Percentiles rank a stretch among this genome's conserved stretches.
These are phyloP conservation scores for Agrochola macilenta DNA, from an alignment of 2,888 invertebrate genomes.

Conservation along the genomic window DNA sequence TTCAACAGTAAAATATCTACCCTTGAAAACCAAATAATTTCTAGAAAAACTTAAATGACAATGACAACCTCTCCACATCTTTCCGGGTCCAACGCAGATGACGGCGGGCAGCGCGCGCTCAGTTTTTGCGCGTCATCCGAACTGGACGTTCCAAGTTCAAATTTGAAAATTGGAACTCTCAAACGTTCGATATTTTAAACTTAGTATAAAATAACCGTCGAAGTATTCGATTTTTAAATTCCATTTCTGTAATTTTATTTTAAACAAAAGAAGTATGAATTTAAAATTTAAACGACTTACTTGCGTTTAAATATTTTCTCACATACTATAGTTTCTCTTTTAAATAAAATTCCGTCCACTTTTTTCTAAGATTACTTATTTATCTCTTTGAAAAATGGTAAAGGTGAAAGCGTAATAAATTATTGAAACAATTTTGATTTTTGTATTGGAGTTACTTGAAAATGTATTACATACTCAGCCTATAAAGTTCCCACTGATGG, in stretches of 20 bases:
- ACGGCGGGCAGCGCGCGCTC: slow-evolving; percentile 88
- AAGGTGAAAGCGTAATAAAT: not conserved
- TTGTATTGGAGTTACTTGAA: too few species aligned
- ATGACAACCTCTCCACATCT: slow-evolving; percentile 70
- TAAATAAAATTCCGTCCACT: not conserved
- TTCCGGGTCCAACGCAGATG: slow-evolving; percentile 81
- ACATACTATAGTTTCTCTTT: not conserved
- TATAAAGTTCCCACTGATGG: too few species aligned
- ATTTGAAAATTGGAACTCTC: slow-evolving; percentile 89
- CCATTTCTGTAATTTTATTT: slow-evolving; percentile 42
- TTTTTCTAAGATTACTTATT: not conserved
- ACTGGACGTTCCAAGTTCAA: slow-evolving; percentile 91
- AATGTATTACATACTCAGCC: too few species aligned
- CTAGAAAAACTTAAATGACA: not conserved
- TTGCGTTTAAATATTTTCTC: slow-evolving; percentile 27
- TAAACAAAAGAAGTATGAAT: slow-evolving; percentile 19
- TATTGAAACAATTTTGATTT: too few species aligned
- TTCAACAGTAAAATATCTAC: not conserved
- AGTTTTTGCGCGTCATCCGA: slow-evolving; percentile 89
- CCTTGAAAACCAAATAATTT: not conserved
- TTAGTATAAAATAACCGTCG: slow-evolving; percentile 82
- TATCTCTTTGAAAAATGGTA: not conserved
- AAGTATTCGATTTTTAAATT: slow-evolving; percentile 61
- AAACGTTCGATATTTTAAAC: slow-evolving; percentile 88
- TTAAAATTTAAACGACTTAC: slow-evolving; percentile 33